Conservation (phyloP, 2,113 vertebrate genomes). For the Geococcyx californianus region DNA sequence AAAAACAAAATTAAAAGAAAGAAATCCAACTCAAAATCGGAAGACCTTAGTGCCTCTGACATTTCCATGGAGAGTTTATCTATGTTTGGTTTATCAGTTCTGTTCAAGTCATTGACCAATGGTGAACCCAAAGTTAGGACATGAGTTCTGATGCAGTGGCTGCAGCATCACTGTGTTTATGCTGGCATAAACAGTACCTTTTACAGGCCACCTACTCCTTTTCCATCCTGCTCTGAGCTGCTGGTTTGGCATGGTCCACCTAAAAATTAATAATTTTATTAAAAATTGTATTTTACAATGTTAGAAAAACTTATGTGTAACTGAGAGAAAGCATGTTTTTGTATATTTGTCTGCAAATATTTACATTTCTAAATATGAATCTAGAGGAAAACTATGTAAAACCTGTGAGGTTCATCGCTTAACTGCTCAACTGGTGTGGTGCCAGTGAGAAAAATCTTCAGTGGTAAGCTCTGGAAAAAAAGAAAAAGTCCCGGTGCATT, state of each 20-base stretch:
- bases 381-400: background rate
- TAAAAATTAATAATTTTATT: background rate
- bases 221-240: background rate
- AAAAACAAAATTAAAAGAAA: background rate
- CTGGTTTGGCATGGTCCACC: background rate
- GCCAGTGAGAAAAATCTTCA: background rate
- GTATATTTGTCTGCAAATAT: background rate
- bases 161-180: background rate
- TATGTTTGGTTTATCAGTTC: background rate
- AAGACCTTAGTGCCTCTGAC: background rate
- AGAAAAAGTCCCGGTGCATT: background rate
- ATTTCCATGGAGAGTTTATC: background rate
- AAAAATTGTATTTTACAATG: background rate
- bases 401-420: background rate
- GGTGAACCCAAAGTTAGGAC: background rate
- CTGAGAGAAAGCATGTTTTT: background rate
- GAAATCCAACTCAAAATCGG: background rate
- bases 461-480: background rate
- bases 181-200: slow-evolving; percentile 3
- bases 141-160: background rate
- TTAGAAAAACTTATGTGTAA: rapidly evolving
- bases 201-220: slow-evolving; percentile 43
- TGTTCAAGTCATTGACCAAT: background rate
- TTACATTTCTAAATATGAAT: background rate
- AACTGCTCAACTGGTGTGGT: background rate